A percentile compares a stretch with the other conserved stretches of the same genome.
Conservation (phyloP, 1,140 invertebrate species). For the Drosophila pectinifera region DNA sequence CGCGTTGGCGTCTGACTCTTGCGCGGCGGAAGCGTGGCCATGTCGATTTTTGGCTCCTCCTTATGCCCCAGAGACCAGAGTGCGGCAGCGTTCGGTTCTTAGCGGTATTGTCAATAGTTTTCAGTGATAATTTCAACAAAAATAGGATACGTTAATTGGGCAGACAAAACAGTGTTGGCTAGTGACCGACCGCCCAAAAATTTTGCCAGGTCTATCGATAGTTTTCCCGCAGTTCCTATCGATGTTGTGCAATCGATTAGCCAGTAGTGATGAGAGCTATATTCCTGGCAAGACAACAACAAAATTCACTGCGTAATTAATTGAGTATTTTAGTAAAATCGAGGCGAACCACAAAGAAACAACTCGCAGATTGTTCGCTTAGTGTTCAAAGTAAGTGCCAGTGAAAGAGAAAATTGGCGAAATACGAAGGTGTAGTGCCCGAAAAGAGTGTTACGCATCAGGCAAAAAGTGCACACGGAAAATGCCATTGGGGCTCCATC, state of each 20-base stretch:
- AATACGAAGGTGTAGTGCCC: not conserved
- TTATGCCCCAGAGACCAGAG: not conserved
- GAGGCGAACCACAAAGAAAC: constrained; percentile 36
- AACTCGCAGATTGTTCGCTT: constrained; percentile 8
- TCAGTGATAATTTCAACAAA: constrained; percentile 49
- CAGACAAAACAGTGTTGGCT: constrained; percentile 12
- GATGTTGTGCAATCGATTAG: constrained; percentile 19
- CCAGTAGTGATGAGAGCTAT: constrained; percentile 30
- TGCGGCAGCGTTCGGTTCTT: constrained; percentile 6
- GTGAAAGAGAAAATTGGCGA: not conserved
- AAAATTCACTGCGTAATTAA: constrained; percentile 78
- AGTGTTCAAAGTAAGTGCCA: constrained; percentile 61
- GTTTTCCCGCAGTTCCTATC: not conserved
- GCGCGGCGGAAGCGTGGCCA: constrained; percentile 89
- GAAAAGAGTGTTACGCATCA: constrained; percentile 66
- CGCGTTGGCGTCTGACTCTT: constrained; percentile 89
- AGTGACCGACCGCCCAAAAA: not conserved
- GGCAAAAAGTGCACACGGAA: constrained; percentile 57
- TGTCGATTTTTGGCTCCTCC: constrained; percentile 64
- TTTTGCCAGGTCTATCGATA: constrained; percentile 2
- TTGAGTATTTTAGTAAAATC: constrained; percentile 52
- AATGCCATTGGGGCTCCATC: constrained; percentile 65
- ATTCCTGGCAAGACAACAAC: constrained; percentile 57
- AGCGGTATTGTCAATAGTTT: constrained; percentile 9
- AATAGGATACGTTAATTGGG: constrained; percentile 42